These are phyloP conservation scores for Hirundo rustica DNA, from an alignment of 2,797 vertebrate genomes.

Conservation along the genomic window DNA sequence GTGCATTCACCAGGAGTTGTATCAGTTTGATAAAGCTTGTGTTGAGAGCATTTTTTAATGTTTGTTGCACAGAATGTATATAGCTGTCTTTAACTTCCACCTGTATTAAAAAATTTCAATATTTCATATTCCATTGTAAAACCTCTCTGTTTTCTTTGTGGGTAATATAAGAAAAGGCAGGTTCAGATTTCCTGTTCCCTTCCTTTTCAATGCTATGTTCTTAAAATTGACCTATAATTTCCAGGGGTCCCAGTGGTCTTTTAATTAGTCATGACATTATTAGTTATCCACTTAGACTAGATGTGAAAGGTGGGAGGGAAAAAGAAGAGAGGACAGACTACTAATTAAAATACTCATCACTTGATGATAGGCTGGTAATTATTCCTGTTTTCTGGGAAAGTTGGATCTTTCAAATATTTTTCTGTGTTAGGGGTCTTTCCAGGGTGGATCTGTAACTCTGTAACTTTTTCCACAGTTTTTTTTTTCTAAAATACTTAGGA, in stretches of 20 bases:
- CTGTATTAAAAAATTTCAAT: constrained; percentile 8
- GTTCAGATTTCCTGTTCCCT: background rate
- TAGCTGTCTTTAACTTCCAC: constrained; percentile 2
- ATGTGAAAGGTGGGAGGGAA: background rate
- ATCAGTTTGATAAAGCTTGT: background rate
- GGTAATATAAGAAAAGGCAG: background rate
- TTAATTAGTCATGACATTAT: background rate
- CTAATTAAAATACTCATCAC: background rate
- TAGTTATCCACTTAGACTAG: background rate
- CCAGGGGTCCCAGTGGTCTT: background rate
- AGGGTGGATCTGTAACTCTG: background rate
- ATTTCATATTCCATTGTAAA: background rate
- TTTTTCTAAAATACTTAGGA: background rate
- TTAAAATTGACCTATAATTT: background rate
- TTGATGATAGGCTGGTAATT: background rate
- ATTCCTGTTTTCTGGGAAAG: background rate
- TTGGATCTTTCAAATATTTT: background rate
- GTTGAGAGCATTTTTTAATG: background rate
- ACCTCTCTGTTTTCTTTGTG: background rate
- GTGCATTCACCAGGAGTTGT: background rate
- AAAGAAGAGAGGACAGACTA: background rate
- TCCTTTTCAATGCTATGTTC: background rate
- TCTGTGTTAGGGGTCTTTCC: background rate
- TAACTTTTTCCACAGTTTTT: background rate
- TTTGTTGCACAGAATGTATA: constrained; percentile 17